A percentile compares a stretch with the other conserved stretches of the same genome.
Conservation (phyloP, 2,797 vertebrate species). For the Melanotaenia boesemani region DNA sequence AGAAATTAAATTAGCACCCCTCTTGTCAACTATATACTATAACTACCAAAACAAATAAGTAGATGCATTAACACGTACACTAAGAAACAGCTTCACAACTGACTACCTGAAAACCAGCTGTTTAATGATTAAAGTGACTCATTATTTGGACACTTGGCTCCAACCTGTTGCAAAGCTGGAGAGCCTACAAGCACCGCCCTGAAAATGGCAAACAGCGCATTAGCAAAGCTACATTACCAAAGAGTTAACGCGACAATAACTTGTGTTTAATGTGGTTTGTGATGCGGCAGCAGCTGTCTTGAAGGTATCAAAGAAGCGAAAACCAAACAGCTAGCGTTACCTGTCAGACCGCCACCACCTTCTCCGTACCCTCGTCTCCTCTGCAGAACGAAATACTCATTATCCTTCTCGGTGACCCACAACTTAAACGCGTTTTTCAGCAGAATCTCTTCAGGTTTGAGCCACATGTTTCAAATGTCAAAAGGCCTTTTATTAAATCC, state of each 20-base stretch:
- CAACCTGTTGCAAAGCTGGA: constrained; percentile 70
- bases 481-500: constrained; percentile 44
- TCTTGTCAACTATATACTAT: background rate
- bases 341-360: constrained; percentile 93
- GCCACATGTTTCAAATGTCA: constrained; percentile 88
- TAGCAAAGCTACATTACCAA: constrained; percentile 4
- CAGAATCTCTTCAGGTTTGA: constrained; percentile 95
- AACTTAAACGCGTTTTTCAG: constrained; percentile 96
- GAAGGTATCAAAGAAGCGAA: background rate
- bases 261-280: background rate
- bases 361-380: constrained; percentile 92
- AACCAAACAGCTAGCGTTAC: constrained; percentile 71
- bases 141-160: background rate
- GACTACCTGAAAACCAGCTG: constrained; percentile 16
- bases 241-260: background rate
- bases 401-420: constrained; percentile 94
- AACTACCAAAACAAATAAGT: background rate
- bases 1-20: background rate
- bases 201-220: background rate
- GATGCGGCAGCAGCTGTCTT: background rate
- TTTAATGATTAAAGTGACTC: background rate
- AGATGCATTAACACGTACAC: too few relatives aligned
- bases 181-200: constrained; percentile 47
- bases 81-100: background rate
- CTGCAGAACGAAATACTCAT: constrained; percentile 95